Percentiles rank a stretch among this genome's conserved stretches.
phyloP scores from a whole-genome alignment of 1,140 invertebrate genomes.

The Laodelphax striatellus region DNA sequence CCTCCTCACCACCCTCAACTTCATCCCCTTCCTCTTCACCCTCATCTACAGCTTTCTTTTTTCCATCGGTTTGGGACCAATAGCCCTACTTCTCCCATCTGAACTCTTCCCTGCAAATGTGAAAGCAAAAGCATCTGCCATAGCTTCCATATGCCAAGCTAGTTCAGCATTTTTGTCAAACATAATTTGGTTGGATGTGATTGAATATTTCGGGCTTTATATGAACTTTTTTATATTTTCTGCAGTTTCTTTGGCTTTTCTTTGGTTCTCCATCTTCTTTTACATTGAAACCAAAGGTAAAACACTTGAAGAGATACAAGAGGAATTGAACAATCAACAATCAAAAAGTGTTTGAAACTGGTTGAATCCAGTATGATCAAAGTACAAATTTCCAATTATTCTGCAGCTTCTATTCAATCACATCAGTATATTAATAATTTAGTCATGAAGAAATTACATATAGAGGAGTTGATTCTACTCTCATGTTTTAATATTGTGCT shows the following conservation, averaged over 20 bases:
- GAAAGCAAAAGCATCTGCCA: slow-evolving; percentile 4
- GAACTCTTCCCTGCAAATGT: slow-evolving; percentile 2
- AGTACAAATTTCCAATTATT: too few relatives aligned
- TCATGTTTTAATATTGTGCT: too few relatives aligned
- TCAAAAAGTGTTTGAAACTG: too few relatives aligned
- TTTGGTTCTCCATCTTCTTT: slow-evolving; percentile 41
- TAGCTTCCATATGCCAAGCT: neutral
- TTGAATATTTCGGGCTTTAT: slow-evolving; percentile 45
- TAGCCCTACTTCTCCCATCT: neutral
- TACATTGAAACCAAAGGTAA: slow-evolving; percentile 74
- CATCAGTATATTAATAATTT: too few relatives aligned
- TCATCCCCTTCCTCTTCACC: slow-evolving; percentile 12
- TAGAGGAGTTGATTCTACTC: too few relatives aligned
- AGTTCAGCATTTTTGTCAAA: slow-evolving; percentile 48
- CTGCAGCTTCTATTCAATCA: too few relatives aligned
- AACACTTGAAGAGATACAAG: slow-evolving; percentile 59
- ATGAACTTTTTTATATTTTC: slow-evolving; percentile 70
- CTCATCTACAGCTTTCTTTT: neutral
- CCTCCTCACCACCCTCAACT: neutral
- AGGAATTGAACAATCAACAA: slow-evolving; percentile 27
- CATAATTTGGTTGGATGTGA: slow-evolving; percentile 52
- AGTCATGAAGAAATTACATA: too few relatives aligned
- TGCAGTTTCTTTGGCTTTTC: slow-evolving; percentile 46
- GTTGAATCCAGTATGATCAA: too few relatives aligned
- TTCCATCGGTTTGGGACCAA: neutral